Conservation (phyloP, 2,888 invertebrate genomes). For the Hypsopygia costalis region DNA sequence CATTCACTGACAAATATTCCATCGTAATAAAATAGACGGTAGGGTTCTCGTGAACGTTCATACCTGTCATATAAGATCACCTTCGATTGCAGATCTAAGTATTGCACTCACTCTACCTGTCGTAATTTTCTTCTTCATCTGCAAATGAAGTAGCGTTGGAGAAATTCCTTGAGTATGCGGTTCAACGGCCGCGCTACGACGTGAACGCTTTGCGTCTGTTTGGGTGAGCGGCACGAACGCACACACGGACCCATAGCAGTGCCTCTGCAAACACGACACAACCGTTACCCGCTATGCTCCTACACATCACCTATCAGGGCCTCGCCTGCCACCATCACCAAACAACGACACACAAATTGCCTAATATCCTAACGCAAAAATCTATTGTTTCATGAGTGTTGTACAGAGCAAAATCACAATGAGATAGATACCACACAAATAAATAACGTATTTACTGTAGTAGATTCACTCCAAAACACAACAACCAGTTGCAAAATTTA, state of each 20-base stretch:
- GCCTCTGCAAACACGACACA: slow-evolving; percentile 70
- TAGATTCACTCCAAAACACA: too few relatives aligned
- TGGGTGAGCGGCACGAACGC: slow-evolving; percentile 56
- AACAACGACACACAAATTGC: slow-evolving; percentile 11
- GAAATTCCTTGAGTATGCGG: slow-evolving; percentile 78
- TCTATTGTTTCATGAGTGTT: too few relatives aligned
- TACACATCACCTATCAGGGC: slow-evolving; percentile 52
- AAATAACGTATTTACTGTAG: too few relatives aligned
- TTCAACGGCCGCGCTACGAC: slow-evolving; percentile 74
- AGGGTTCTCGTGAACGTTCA: slow-evolving; percentile 17
- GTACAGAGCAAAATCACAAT: too few relatives aligned
- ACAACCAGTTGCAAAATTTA: too few relatives aligned
- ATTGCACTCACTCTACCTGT: slow-evolving; percentile 39
- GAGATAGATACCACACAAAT: too few relatives aligned
- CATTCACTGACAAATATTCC: not conserved
- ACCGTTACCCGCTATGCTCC: slow-evolving; percentile 70
- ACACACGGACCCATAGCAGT: slow-evolving; percentile 51
- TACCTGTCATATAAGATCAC: slow-evolving; percentile 12
- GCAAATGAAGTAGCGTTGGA: slow-evolving; percentile 60
- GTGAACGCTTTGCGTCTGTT: slow-evolving; percentile 53
- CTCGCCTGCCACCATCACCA: slow-evolving; percentile 27
- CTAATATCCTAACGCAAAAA: slow-evolving; percentile 6
- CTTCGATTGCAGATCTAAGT: slow-evolving; percentile 2
- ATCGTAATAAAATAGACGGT: not conserved
- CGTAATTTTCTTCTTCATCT: slow-evolving; percentile 64